phyloP scores from a whole-genome alignment of 2,888 invertebrate genomes.

The Dasysyrphus albostriatus region DNA sequence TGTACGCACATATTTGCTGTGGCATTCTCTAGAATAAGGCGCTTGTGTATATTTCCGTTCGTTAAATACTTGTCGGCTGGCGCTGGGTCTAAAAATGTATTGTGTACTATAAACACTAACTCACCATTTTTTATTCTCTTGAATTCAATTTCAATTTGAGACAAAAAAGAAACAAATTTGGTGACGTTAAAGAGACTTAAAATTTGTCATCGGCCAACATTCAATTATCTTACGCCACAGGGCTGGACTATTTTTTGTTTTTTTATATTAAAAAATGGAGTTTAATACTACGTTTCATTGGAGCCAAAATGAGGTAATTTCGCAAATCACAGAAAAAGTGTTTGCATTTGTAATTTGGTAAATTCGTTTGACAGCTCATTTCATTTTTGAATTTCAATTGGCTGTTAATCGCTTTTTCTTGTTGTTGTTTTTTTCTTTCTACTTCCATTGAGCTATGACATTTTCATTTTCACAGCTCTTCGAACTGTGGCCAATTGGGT shows the following conservation, averaged over 20 bases:
- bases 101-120: slow-evolving; percentile 28
- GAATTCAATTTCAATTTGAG: slow-evolving; percentile 23
- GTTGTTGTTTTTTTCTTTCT: too few species aligned
- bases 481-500: too few species aligned
- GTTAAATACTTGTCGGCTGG: slow-evolving; percentile 30
- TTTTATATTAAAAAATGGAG: too few species aligned
- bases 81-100: slow-evolving; percentile 38
- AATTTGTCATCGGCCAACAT: slow-evolving; percentile 49
- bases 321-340: too few species aligned
- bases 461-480: too few species aligned
- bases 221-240: slow-evolving; percentile 33
- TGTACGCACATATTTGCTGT: slow-evolving; percentile 24
- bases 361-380: too few species aligned
- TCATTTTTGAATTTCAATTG: too few species aligned
- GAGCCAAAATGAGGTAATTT: too few species aligned
- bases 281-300: too few species aligned
- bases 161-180: background rate
- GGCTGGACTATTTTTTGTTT: background rate
- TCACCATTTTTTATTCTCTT: slow-evolving; percentile 43
- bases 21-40: slow-evolving; percentile 43
- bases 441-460: too few species aligned
- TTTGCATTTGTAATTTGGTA: too few species aligned
- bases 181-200: slow-evolving; percentile 54
- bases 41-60: slow-evolving; percentile 57
- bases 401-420: too few species aligned